A percentile compares a stretch with the other conserved stretches of the same genome.
Evolutionary conservation across 2,113 vertebrate species (phyloP).

Genomic region (Perognathus longimembris): DNA sequence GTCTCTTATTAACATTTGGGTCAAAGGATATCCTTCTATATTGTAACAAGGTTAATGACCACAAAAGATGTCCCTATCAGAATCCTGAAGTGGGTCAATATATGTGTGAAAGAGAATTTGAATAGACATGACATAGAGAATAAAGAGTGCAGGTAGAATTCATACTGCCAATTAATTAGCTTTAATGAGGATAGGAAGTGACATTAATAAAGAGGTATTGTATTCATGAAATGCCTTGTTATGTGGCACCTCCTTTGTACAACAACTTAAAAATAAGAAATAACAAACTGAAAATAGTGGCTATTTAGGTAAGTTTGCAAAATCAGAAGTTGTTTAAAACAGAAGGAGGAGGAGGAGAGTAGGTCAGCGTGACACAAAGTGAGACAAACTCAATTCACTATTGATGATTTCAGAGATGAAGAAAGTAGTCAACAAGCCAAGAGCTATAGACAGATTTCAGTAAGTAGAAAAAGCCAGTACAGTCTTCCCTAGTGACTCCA

Average conservation of each 20-base stretch:
- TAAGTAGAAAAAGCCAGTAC: background rate
- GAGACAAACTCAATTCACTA: background rate
- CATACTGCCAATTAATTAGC: background rate
- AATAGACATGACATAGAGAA: background rate
- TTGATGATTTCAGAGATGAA: background rate
- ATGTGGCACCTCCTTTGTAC: too few species aligned
- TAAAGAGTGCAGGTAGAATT: background rate
- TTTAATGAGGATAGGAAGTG: too few species aligned
- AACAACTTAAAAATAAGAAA: too few species aligned
- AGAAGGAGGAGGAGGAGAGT: background rate
- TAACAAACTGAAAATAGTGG: background rate
- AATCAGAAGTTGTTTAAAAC: background rate
- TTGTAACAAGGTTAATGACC: background rate
- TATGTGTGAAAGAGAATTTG: too few species aligned
- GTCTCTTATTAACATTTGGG: background rate
- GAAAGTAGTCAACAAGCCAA: background rate
- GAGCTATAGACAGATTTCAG: background rate
- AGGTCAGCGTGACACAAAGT: background rate
- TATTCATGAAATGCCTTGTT: too few species aligned
- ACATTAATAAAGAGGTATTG: too few species aligned
- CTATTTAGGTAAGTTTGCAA: background rate
- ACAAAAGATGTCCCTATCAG: background rate
- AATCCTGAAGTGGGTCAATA: background rate
- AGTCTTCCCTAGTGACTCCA: background rate
- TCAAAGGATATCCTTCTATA: background rate